Evolutionary conservation across 2,113 vertebrate species (phyloP).

Genomic region (Peromyscus maniculatus): DNA sequence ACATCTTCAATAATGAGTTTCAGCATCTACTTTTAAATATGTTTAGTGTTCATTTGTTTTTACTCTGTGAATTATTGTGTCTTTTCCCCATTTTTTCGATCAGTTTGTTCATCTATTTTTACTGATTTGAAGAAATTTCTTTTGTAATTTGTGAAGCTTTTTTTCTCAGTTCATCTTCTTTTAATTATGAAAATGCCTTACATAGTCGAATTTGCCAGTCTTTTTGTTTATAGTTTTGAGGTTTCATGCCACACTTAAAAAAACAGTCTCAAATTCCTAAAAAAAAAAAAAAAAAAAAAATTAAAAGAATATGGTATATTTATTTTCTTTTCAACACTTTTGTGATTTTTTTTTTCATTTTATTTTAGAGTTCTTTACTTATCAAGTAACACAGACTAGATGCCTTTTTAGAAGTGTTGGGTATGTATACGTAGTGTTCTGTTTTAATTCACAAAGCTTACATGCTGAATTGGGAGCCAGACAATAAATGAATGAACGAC

Average conservation of each 20-base stretch:
- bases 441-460: not conserved
- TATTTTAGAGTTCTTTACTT: conserved; percentile 39
- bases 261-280: conserved; percentile 41
- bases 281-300: conserved; percentile 19
- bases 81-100: not conserved
- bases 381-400: conserved; percentile 5
- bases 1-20: not conserved
- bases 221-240: conserved; percentile 4
- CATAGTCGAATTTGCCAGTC: not conserved
- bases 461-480: not conserved
- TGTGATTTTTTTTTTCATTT: not conserved
- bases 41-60: conserved; percentile 37
- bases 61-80: not conserved
- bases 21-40: not conserved
- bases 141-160: not conserved
- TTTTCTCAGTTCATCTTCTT: not conserved
- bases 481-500: not conserved
- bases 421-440: not conserved
- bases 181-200: conserved; percentile 28
- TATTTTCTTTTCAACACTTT: conserved; percentile 16
- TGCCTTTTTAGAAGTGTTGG: not conserved
- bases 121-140: conserved; percentile 37
- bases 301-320: conserved; percentile 32
- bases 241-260: conserved; percentile 21
- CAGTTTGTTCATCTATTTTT: not conserved